Base-by-base conservation (phyloP, 1,140 invertebrate species). In the Lordiphosa stackelbergi region DNA sequence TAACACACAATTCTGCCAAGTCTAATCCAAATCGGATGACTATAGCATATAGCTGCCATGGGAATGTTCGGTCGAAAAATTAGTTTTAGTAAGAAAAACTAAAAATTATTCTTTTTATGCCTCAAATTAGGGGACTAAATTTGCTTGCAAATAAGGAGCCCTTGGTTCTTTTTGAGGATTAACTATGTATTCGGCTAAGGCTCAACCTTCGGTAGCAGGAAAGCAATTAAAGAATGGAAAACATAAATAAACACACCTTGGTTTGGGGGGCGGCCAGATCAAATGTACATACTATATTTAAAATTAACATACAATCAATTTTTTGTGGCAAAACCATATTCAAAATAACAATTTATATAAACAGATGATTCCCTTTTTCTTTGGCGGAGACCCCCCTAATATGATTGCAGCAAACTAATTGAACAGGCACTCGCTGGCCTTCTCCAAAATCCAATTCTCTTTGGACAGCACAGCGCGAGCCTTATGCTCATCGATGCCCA, bases 371-470 rank as follows among this genome's bases (percentile, higher is more conserved):
- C 5, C 2, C 0, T 24, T n/a, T 31, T 13, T 13, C n/a, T n/a
- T n/a, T 5, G 10, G 22, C 5, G 38, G 41, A n/a, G n/a, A n/a
- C n/a, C n/a, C n/a, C n/a, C n/a, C n/a, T n/a, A n/a, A n/a, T n/a
- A n/a, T n/a, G 22, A 5, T 28, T 5, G 12, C 24, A 81, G 12
- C 24, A 81, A 74, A 88, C 92, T 96, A 96, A 92, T 94, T 95
- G 89, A 97, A 97, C 51, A 96, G 89, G 83, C 94, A 92, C 88
- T 97, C 95, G 8, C 95, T 96, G 40, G 95, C 95, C 81, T 93
- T 90, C 88, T 96, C 94, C 73, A 97, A 88, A 81, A 96, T 94
- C 96, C 96, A 98, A 86, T 95, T 93, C 84, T 94, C 95, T 11
- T 95, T 94, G 16, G 95, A 97, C 16, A 98, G 90, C 24, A 95